These are phyloP conservation scores for Myotis myotis DNA, from an alignment of 2,797 vertebrate species.

Conservation along the genomic window DNA sequence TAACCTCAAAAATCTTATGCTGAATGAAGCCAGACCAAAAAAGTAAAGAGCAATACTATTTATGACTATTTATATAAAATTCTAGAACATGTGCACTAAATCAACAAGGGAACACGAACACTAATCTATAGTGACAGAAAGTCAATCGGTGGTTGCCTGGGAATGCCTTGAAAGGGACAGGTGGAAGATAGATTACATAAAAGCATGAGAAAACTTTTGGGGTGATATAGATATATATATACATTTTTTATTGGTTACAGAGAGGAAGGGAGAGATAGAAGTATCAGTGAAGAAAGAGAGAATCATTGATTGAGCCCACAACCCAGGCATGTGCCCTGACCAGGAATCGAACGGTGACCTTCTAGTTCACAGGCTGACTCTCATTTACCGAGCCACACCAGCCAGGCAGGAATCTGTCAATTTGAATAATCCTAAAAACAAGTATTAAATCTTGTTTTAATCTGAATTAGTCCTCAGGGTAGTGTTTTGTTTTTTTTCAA, in stretches of 20 bases:
- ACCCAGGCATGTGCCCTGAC: no score
- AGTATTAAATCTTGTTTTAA: neutral
- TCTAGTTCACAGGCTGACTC: no score
- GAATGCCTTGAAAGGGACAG: neutral
- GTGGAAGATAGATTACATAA: neutral
- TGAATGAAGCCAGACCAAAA: neutral
- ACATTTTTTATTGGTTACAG: no score
- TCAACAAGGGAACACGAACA: no score
- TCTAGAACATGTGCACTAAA: neutral
- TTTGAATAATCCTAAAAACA: neutral
- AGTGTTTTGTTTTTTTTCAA: neutral
- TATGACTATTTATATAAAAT: neutral
- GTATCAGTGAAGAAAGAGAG: no score
- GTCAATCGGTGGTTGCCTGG: neutral
- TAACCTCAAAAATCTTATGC: neutral
- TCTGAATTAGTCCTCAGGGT: neutral
- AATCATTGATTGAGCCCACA: no score
- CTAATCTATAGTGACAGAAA: neutral
- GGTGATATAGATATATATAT: neutral
- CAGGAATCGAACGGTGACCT: no score
- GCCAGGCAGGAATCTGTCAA: neutral
- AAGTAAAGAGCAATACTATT: neutral
- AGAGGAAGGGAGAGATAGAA: no score
- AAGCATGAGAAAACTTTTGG: neutral
- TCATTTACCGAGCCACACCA: no score